phyloP scores from a whole-genome alignment of 2,888 invertebrate species.

The Torymus aiolomorphi region DNA sequence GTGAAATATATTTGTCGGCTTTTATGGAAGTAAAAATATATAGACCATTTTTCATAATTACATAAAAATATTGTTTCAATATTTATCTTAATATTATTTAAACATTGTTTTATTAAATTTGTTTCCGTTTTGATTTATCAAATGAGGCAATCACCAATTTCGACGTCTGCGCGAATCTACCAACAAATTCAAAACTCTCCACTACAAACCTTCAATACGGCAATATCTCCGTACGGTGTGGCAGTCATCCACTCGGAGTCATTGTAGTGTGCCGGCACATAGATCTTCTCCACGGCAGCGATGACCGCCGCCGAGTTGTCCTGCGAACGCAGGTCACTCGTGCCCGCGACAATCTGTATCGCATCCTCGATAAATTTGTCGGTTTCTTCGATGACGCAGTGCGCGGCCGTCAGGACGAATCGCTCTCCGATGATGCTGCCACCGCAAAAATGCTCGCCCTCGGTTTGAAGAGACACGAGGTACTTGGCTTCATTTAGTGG shows the following conservation, averaged over 20 bases:
- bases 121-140: no score
- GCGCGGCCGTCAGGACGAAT: conserved; percentile 41
- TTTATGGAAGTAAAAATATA: no score
- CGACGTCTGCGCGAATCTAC: no score
- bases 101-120: no score
- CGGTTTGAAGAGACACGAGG: conserved; percentile 34
- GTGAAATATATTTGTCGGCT: no score
- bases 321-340: conserved; percentile 5
- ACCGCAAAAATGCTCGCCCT: conserved; percentile 48
- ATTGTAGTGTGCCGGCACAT: conserved; percentile 29
- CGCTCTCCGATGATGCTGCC: conserved; percentile 45
- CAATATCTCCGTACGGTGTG: conserved; percentile 40
- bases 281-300: conserved; percentile 32
- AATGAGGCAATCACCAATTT: no score
- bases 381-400: conserved; percentile 43
- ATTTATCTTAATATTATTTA: no score
- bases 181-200: no score
- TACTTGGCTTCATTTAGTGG: conserved; percentile 27
- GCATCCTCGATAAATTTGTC: conserved; percentile 23
- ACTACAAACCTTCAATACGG: conserved; percentile 44
- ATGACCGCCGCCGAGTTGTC: not conserved
- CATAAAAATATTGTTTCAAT: no score
- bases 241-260: conserved; percentile 30
- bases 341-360: conserved; percentile 34
- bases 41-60: no score